Evolutionary conservation across 2,797 vertebrate genomes (phyloP).

Genomic region (Glossophaga mutica): DNA sequence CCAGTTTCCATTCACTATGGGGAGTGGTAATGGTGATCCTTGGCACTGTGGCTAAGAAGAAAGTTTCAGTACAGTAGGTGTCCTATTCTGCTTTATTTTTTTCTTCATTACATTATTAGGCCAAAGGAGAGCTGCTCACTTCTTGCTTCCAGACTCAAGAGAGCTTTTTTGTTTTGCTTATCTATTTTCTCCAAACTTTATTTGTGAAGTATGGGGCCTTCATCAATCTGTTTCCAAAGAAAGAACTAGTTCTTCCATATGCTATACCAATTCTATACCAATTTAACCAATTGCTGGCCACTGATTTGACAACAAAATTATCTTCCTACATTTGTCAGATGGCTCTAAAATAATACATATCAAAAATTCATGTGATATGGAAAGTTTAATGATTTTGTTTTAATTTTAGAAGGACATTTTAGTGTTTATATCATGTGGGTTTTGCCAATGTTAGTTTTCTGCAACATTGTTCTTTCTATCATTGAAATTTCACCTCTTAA

Average conservation of each 20-base stretch:
- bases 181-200: background rate
- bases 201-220: background rate
- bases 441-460: background rate
- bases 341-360: background rate
- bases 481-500: background rate
- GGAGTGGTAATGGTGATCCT: background rate
- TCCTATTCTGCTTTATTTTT: background rate
- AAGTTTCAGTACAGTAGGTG: fast-evolving
- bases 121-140: background rate
- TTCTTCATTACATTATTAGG: background rate
- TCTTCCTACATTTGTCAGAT: background rate
- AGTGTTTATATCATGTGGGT: background rate
- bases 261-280: fast-evolving
- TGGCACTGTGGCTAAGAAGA: background rate
- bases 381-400: background rate
- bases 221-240: background rate
- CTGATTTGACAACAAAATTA: background rate
- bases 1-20: background rate
- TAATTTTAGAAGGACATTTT: background rate
- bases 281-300: background rate
- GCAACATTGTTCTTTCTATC: background rate
- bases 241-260: background rate
- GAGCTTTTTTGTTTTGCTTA: background rate
- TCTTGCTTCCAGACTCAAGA: background rate
- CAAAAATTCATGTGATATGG: background rate